Evolutionary conservation across 2,113 vertebrate genomes (phyloP).

Genomic region (Thermophis baileyi): DNA sequence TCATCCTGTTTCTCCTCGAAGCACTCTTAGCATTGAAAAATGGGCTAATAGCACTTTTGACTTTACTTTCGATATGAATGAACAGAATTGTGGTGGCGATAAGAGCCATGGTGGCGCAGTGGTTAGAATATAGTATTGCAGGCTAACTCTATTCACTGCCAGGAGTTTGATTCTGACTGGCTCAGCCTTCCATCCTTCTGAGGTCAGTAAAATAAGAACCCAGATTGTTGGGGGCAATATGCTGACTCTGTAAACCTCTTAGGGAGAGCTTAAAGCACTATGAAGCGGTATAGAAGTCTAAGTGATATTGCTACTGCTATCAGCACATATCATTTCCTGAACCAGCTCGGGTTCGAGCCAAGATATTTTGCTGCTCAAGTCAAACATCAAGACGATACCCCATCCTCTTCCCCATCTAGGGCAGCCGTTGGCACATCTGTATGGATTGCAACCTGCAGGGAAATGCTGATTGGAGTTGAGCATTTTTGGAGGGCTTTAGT

Average conservation of each 20-base stretch:
- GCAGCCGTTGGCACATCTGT: not conserved
- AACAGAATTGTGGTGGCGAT: not conserved
- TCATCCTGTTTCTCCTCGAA: not conserved
- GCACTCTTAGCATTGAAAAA: not conserved
- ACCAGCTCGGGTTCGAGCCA: not conserved
- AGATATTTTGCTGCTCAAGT: not conserved
- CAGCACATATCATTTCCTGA: not conserved
- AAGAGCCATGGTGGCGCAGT: not conserved
- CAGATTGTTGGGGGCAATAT: not conserved
- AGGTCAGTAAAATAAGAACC: not conserved
- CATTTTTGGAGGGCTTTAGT: not conserved
- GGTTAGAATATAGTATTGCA: not conserved
- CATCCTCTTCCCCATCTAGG: not conserved
- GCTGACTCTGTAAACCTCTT: not conserved
- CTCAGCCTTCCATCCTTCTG: not conserved
- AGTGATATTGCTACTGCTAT: not conserved
- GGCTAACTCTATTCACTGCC: too few relatives aligned
- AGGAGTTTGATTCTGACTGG: not conserved
- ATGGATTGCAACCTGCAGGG: not conserved
- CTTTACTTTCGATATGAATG: not conserved
- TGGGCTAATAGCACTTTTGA: not conserved
- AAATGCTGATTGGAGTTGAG: not conserved
- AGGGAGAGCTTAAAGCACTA: not conserved
- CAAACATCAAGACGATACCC: not conserved
- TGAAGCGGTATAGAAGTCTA: not conserved